Percentiles rank a stretch among this genome's conserved stretches.
These are phyloP conservation scores for Acromyrmex charruanus DNA, from an alignment of 1,140 invertebrate genomes.

Conservation along the genomic window DNA sequence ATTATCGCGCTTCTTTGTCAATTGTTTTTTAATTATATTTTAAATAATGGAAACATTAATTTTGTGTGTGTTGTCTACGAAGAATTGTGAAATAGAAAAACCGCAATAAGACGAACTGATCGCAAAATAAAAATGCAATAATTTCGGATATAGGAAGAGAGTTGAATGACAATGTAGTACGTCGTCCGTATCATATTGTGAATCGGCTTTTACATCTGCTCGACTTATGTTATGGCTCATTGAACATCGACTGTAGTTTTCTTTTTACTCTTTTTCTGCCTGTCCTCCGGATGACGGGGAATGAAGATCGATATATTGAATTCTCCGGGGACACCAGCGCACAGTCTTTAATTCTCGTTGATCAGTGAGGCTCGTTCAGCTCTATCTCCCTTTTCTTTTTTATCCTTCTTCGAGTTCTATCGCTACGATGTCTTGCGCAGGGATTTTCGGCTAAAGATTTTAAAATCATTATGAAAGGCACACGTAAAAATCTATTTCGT, in stretches of 20 bases:
- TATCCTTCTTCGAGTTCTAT: background rate
- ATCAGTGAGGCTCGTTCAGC: constrained; percentile 26
- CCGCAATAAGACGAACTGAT: background rate
- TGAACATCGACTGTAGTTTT: constrained; percentile 40
- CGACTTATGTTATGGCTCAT: constrained; percentile 59
- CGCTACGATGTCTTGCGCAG: background rate
- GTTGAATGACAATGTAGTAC: constrained; percentile 29
- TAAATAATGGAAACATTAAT: background rate
- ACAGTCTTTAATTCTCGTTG: constrained; percentile 52
- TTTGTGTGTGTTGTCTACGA: background rate
- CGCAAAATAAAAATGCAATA: constrained; percentile 11
- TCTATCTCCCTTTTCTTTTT: background rate
- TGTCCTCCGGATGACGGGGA: constrained; percentile 16
- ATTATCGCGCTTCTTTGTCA: background rate
- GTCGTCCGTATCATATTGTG: constrained; percentile 23
- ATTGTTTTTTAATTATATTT: background rate
- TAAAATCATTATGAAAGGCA: background rate
- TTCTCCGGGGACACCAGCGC: background rate
- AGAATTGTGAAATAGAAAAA: background rate
- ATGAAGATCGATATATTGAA: constrained; percentile 61
- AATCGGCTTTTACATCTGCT: constrained; percentile 54
- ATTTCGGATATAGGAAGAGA: background rate
- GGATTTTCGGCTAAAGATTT: background rate
- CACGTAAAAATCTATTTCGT: background rate
- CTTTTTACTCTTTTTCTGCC: constrained; percentile 39